Evolutionary conservation across 2,113 vertebrate species (phyloP), one percentile per base, ranked within the genome.

Genomic region (Equus przewalskii): DNA sequence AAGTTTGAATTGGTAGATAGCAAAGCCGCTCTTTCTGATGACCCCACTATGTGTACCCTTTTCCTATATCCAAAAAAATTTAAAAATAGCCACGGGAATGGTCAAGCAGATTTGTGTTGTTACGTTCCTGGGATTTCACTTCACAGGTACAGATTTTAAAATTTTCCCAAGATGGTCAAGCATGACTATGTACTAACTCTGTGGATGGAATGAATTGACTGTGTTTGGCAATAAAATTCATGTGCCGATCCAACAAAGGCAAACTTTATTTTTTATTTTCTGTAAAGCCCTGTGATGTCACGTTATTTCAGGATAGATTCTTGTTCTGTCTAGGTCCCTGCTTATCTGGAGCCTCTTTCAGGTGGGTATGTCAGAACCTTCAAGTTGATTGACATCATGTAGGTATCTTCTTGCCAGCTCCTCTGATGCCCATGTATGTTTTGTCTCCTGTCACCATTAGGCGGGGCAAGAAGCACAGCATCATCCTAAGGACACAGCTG

Each of bases 381-480:
- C 36, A 24, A 5, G 30, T 13, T 58, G 79, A 65, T 1, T 8
- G 64, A 24, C 33, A 69, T 56, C 36, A n/a, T 22, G 33, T 41
- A 65, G 44, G n/a, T 64, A 26, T 51, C 16, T 33, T 56, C 44
- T 15, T 46, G 33, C 24, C 1, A 3, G 33, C 24, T 18, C 22
- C 69, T 78, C 86, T 97, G 67, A 91, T 26, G 51, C 28, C 19
- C 21, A 7, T 41, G 21, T 54, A 11, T 89, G 49, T 72, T 96
- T 89, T 96, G 28, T 97, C 89, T 98, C 75, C 94, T 75, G 76
- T 81, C 83, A 62, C 86, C 85, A 3, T 95, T 62, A 99, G 99
- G 99, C 99, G 99, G 79, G 99, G 99, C 84, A 99, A 99, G 99
- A 99, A 99, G 96, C 99, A 99, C 98, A 99, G 99, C 91, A 99